Conservation (phyloP, 2,113 vertebrate genomes). For the Neotoma lepida region DNA sequence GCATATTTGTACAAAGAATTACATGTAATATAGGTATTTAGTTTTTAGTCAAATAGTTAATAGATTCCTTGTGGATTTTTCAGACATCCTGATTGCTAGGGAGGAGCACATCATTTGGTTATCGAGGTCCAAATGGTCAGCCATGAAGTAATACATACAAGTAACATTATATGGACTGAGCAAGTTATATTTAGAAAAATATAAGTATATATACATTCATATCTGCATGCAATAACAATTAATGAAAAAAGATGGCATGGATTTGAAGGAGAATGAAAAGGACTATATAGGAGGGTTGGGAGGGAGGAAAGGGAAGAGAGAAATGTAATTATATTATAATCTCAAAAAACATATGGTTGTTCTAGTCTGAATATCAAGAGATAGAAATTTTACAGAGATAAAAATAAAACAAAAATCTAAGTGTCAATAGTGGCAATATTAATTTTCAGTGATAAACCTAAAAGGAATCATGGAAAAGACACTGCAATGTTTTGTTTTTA, state of each 20-base stretch:
- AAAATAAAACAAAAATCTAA: not conserved
- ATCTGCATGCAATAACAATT: not conserved
- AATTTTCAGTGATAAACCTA: not conserved
- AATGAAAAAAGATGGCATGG: not conserved
- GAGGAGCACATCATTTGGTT: not conserved
- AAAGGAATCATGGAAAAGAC: constrained; percentile 15
- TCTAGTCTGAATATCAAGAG: not conserved
- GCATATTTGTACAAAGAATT: not conserved
- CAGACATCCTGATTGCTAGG: not conserved
- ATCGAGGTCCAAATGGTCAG: not conserved
- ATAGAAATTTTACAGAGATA: constrained; percentile 33
- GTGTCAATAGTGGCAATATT: not conserved
- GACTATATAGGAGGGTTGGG: not conserved
- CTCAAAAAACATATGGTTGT: not conserved
- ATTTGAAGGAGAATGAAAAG: not conserved
- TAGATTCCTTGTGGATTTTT: not conserved
- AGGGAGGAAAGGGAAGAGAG: not conserved
- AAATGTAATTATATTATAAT: not conserved
- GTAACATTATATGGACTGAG: not conserved
- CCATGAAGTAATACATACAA: not conserved
- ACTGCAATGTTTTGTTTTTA: not conserved
- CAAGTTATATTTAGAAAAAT: not conserved
- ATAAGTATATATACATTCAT: not conserved
- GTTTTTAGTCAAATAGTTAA: not conserved
- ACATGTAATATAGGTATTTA: not conserved